Base-by-base conservation (phyloP, 2,888 invertebrate species). In the Dasypolia templi region DNA sequence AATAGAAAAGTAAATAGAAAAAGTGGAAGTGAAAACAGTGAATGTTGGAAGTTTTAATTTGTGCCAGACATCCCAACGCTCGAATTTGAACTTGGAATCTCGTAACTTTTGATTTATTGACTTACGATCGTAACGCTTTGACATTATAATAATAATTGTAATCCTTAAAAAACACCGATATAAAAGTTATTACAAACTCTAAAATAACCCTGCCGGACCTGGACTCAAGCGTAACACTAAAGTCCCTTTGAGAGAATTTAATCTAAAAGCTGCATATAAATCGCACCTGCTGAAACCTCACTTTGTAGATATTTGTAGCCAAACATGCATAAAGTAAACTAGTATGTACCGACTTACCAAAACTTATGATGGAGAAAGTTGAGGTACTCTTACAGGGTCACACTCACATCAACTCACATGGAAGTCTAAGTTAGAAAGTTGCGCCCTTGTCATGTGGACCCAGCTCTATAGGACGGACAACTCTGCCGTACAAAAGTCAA, bases 1-100 rank as follows among this genome's bases (percentile, higher is more conserved):
- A 94, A 95, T 95, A 95, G 95, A 93, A 95, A 95, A 94, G 94
- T 94, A 93, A 95, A 94, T 93, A 94, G 93, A 93, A 94, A 93
- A 94, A 94, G 92, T 92, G 88, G 89, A 90, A 91, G 92, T 90
- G 91, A 93, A 93, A 94, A 94, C 90, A 93, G 90, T 93, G 91
- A 92, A 94, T 92, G 92, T 90, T 91, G 88, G 89, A 94, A 94
- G 91, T 93, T 94, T 93, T 93, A 92, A 92, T 93, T 94, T 90
- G 90, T 87, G 87, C 89, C 89, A 89, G 90, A 91, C 87, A 89
- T 88, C 86, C 81, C 80, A 72, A 82, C 82, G 69, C 83, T 85
- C 85, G 85, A 87, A 89, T 88, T 89, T 80, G 84, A 84, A 81
- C 77, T 81, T 64, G 68, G 80, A 77, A 86, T 80, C 56, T 75